Conservation (phyloP, 2,888 invertebrate genomes). For the Agriopis aurantiaria region DNA sequence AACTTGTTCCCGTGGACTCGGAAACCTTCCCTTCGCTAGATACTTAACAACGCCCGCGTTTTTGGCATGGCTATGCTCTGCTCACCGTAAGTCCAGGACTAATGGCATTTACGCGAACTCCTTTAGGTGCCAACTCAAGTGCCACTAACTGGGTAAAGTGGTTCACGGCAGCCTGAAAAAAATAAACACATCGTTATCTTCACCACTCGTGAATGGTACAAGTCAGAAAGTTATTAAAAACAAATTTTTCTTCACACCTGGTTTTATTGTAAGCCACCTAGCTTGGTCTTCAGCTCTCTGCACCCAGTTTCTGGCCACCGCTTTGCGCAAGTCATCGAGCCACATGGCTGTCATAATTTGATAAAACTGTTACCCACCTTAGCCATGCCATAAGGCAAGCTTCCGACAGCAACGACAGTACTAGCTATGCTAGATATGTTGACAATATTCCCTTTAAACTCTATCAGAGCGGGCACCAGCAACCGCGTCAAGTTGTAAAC, state of each 20-base stretch:
- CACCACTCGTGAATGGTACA: not conserved
- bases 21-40: too few species aligned
- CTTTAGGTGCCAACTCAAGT: conserved; percentile 87
- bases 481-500: conserved; percentile 88
- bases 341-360: not conserved
- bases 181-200: not conserved
- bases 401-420: conserved; percentile 91
- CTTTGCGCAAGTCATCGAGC: not conserved
- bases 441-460: conserved; percentile 88
- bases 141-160: conserved; percentile 86
- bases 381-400: conserved; percentile 94
- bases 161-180: conserved; percentile 64
- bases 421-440: conserved; percentile 90
- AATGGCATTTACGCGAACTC: conserved; percentile 90
- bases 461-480: conserved; percentile 88
- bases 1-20: too few species aligned
- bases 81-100: conserved; percentile 91
- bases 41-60: not conserved
- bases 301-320: not conserved
- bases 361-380: conserved; percentile 83
- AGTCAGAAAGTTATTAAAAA: not conserved
- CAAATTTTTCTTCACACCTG: not conserved
- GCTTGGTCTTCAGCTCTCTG: not conserved
- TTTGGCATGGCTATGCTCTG: conserved; percentile 55
- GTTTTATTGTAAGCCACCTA: too few species aligned